Percentiles rank a stretch among this genome's conserved stretches.
Conservation (phyloP, 2,888 invertebrate species). For the Ophioninae sp. region DNA sequence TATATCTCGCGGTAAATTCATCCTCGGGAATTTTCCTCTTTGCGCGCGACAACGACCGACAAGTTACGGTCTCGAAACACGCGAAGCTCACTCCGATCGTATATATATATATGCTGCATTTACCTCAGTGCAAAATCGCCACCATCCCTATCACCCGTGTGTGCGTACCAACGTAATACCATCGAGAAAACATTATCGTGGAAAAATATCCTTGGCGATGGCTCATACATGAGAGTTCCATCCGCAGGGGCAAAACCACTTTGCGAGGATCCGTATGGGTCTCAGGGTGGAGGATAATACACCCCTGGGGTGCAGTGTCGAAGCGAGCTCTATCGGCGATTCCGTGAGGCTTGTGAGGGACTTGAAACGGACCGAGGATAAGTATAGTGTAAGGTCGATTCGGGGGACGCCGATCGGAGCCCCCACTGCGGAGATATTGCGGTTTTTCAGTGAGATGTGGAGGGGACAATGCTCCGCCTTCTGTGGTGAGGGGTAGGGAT, state of each 20-base stretch:
- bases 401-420: not conserved
- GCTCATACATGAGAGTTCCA: constrained; percentile 23
- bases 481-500: not conserved
- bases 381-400: not conserved
- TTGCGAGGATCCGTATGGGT: constrained; percentile 31
- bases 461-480: not conserved
- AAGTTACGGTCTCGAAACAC: constrained; percentile 69
- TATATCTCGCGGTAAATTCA: constrained; percentile 60
- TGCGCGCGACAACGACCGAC: constrained; percentile 64
- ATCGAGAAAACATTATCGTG: constrained; percentile 10
- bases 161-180: not conserved
- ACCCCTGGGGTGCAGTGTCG: constrained; percentile 22
- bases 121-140: constrained; percentile 40
- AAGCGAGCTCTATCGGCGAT: constrained; percentile 11
- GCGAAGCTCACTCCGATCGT: constrained; percentile 62
- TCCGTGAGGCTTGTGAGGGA: not conserved
- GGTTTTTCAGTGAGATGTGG: not conserved
- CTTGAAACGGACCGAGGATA: not conserved
- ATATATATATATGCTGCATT: not conserved
- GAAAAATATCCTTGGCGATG: constrained; percentile 25
- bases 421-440: not conserved
- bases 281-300: constrained; percentile 17
- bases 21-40: constrained; percentile 59
- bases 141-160: constrained; percentile 26
- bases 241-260: constrained; percentile 43